Evolutionary conservation across 92 coral and sea anemone species (phyloP), one percentile per base, ranked within the genome.

Genomic region (Bergia sp.): DNA sequence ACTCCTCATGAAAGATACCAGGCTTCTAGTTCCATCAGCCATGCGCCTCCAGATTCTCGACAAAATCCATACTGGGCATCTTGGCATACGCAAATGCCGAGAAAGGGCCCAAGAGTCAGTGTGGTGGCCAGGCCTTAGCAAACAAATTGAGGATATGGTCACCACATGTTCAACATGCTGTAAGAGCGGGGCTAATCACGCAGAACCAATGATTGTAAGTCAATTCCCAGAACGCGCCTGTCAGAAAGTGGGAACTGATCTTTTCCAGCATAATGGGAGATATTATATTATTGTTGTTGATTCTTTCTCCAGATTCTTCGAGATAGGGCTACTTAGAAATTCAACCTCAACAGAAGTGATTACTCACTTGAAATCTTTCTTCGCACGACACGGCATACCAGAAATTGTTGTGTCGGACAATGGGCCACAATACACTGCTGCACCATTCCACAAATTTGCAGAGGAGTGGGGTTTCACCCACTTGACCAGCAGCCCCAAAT

Each of bases 1-100:
- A 4, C 57, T 92, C 45, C 49, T 86, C 58, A 86, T 92, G 90
- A 92, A 92, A 76, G 92, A 86, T 29, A 61, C 87, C 8, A n/a
- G 87, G 1, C 53, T 83, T 7, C 10, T 57, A 1, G 40, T 83
- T n/a, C 77, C n/a, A 0, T 83, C 87, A 0, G 69, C 87, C 21
- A 18, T 83, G 12, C 87, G 77, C 87, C 20, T 83, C 0, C 78
- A 83, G 6, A 49, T 81, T 4, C 16, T 7, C 2, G 53, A 47
- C 10, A 47, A 47, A 6, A 66, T 69, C 20, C 74, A 69, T 11
- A 69, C 74, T 69, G 74, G 74, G 8, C 39, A 69, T 69, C 37
- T 69, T 0, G 86, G 86, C 1, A 82, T 57, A 3, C 5, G 86
- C 3, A 82, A 82, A 3, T 82, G 86, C n/a, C 75, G 75, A 0